These are phyloP conservation scores for Tholera decimalis DNA, from an alignment of 2,888 invertebrate genomes.

Conservation along the genomic window DNA sequence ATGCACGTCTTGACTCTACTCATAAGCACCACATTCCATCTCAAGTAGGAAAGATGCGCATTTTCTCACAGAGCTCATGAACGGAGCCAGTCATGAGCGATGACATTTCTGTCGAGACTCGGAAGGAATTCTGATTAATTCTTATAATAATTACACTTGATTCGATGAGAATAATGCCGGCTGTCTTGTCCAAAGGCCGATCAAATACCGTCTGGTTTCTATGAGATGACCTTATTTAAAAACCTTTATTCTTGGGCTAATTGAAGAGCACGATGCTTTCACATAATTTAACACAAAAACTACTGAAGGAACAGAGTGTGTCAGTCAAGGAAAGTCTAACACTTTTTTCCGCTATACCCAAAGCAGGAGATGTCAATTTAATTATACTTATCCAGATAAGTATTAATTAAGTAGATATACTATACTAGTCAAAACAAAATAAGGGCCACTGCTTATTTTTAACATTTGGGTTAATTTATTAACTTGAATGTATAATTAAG, in stretches of 20 bases:
- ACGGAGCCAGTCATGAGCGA: slow-evolving; percentile 32
- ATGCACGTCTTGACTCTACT: not conserved
- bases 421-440: too few species aligned
- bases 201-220: slow-evolving; percentile 1
- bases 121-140: slow-evolving; percentile 41
- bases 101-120: slow-evolving; percentile 33
- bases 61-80: slow-evolving; percentile 39
- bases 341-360: too few species aligned
- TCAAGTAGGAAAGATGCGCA: slow-evolving; percentile 25
- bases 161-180: slow-evolving; percentile 27
- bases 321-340: too few species aligned
- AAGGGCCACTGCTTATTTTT: too few species aligned
- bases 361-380: too few species aligned
- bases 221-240: not conserved
- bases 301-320: too few species aligned
- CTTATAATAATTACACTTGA: slow-evolving; percentile 45
- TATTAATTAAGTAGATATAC: too few species aligned
- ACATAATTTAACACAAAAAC: too few species aligned
- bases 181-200: slow-evolving; percentile 28
- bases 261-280: not conserved
- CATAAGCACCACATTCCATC: slow-evolving; percentile 9
- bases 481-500: too few species aligned
- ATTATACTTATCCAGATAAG: too few species aligned
- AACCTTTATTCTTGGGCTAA: not conserved
- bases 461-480: too few species aligned